phyloP scores from a whole-genome alignment of 2,113 vertebrate genomes.

The Beaufortia kweichowensis region DNA sequence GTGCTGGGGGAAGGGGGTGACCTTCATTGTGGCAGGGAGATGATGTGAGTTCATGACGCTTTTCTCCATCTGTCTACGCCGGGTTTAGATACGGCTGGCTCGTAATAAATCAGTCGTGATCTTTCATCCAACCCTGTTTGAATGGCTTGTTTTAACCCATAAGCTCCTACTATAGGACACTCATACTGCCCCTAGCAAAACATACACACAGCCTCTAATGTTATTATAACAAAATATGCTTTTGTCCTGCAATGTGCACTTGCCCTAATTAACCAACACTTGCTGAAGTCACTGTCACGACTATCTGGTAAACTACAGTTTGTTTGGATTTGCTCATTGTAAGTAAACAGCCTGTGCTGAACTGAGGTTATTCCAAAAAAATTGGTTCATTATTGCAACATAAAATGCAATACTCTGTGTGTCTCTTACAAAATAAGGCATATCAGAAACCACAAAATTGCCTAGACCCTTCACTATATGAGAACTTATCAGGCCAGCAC shows the following conservation, averaged over 20 bases:
- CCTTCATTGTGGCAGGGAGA: constrained; percentile 6
- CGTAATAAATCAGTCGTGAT: constrained; percentile 23
- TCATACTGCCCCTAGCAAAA: not conserved
- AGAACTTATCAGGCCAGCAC: constrained; percentile 20
- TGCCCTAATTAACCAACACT: constrained; percentile 1
- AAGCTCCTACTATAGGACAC: constrained; percentile 14
- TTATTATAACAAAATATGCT: not conserved
- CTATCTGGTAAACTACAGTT: not conserved
- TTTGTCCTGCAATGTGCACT: not conserved
- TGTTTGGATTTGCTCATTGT: not conserved
- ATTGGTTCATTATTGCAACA: constrained; percentile 1
- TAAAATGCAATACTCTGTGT: not conserved
- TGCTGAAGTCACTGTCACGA: not conserved
- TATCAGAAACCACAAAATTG: constrained; percentile 16
- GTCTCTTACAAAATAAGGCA: not conserved
- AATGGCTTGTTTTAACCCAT: not conserved
- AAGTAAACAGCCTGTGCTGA: not conserved
- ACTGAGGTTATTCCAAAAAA: constrained; percentile 12
- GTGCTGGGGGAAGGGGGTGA: constrained; percentile 24
- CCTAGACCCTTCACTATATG: not conserved
- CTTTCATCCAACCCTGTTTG: not conserved
- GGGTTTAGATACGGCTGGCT: constrained; percentile 6
- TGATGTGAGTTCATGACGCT: constrained; percentile 21
- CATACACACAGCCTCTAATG: not conserved
- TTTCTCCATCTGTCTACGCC: constrained; percentile 33